Base-by-base conservation (phyloP, 1,140 invertebrate species). In the Thaumetopoea pityocampa region DNA sequence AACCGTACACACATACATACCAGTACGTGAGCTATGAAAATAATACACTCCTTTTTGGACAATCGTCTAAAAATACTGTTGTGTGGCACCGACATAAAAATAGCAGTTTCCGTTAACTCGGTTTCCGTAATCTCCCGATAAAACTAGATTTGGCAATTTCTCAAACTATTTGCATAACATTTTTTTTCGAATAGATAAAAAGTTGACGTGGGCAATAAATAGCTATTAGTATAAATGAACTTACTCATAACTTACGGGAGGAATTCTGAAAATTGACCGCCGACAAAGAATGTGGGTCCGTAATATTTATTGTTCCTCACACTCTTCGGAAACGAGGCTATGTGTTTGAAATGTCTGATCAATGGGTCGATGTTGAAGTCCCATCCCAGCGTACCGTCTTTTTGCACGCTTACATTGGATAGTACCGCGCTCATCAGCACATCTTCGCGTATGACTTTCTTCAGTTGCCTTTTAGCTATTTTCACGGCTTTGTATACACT, bases 361-460 rank as follows among this genome's bases (percentile, higher is more conserved):
- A 80, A 45, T 4, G 51, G 33, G 9, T 78, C 65, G 3, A 77
- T 24, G 36, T 80, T 78, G 18, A 66, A 70, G 1, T 43, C 51
- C 76, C 76, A 80, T 3, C 65, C 71, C 10, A 80, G 66, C 1
- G 43, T 62, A 1, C 55, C 44, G 8, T 69, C 57, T 1, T 28
- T 3, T 47, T 60, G 71, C n/a, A 55, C 10, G 26, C 40, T 61
- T 9, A 80, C 43, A 40, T 80, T 80, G 0, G 53, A 57, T 7
- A 78, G 14, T 14, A 78, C 42, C 3, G 30, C 35, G 7, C 43
- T 45, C 53, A 80, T 46, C 0, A 66, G 27, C 1, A 48, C 7
- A 3, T 76, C 62, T 10, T 77, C 59, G 10, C 24, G 42, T 15
- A 67, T 54, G 1, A 58, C 1, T 2, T 27, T 20, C 34, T 64